These are phyloP conservation scores for Vombatus ursinus DNA, from an alignment of 2,113 vertebrate genomes.

Conservation along the genomic window DNA sequence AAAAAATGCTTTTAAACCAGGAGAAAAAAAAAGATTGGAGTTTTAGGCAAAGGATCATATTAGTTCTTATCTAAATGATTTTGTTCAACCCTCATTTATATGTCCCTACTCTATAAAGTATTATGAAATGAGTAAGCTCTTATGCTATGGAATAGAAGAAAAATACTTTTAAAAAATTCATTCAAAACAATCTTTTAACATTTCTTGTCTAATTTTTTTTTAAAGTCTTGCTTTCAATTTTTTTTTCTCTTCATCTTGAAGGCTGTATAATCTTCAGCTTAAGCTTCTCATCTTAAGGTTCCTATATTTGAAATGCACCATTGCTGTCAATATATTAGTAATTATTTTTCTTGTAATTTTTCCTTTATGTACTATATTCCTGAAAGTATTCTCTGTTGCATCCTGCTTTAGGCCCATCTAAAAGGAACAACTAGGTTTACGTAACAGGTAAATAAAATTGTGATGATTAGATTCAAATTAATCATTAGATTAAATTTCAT, in stretches of 20 bases:
- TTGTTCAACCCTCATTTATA: slow-evolving; percentile 25
- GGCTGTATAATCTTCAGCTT: background rate
- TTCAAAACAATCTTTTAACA: background rate
- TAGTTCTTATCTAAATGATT: slow-evolving; percentile 28
- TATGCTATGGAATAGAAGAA: background rate
- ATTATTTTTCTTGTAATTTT: slow-evolving; percentile 7
- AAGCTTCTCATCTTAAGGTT: background rate
- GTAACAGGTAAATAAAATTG: background rate
- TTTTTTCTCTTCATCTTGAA: slow-evolving; percentile 6
- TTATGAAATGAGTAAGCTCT: slow-evolving; percentile 14
- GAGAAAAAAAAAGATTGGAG: slow-evolving; percentile 15
- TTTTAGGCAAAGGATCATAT: slow-evolving; percentile 43
- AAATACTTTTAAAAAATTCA: slow-evolving; percentile 21
- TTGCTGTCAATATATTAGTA: background rate
- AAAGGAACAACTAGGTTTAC: background rate
- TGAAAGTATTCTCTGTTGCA: background rate
- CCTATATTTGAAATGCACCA: background rate
- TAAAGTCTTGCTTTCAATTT: slow-evolving; percentile 5
- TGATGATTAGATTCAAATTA: background rate
- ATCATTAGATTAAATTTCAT: background rate
- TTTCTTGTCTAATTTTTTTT: background rate
- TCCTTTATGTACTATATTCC: slow-evolving; percentile 1
- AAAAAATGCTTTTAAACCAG: background rate
- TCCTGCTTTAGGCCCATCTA: background rate
- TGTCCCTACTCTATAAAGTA: background rate